phyloP scores from a whole-genome alignment of 2,113 vertebrate genomes.

The Xiphias gladius region DNA sequence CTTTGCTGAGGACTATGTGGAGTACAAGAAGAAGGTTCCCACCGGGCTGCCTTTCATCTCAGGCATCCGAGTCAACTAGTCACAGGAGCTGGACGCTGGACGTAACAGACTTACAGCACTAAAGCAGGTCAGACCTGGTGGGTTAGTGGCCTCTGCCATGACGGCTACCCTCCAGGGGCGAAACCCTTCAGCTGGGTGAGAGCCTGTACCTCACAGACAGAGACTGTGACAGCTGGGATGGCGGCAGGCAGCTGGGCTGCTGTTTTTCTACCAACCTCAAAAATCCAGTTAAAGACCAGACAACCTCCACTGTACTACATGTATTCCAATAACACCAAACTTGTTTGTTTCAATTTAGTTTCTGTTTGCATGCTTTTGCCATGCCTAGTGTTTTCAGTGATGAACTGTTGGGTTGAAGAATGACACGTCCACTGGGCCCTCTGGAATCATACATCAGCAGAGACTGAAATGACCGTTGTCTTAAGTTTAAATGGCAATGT shows the following conservation, averaged over 20 bases:
- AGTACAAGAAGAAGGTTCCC: constrained; percentile 93
- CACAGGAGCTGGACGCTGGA: constrained; percentile 37
- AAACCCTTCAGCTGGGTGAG: constrained; percentile 49
- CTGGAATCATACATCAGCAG: not conserved
- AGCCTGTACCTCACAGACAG: constrained; percentile 39
- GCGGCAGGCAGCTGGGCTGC: constrained; percentile 52
- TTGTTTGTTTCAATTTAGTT: constrained; percentile 17
- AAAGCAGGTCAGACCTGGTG: constrained; percentile 55
- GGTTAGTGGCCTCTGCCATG: constrained; percentile 42
- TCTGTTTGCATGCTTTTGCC: constrained; percentile 58
- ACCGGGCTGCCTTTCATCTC: constrained; percentile 95
- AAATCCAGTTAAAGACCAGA: constrained; percentile 50
- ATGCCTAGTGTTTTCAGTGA: constrained; percentile 28
- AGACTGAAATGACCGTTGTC: not conserved
- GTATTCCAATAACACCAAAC: not conserved
- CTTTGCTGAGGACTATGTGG: constrained; percentile 95
- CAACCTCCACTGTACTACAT: constrained; percentile 42
- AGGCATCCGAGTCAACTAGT: constrained; percentile 90
- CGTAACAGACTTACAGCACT: constrained; percentile 64
- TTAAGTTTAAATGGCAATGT: not conserved
- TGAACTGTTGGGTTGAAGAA: not conserved
- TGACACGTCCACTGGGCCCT: not conserved
- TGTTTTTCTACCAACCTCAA: constrained; percentile 65
- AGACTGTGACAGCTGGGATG: constrained; percentile 16
- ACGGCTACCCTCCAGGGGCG: constrained; percentile 50